Evolutionary conservation across 2,797 vertebrate species (phyloP).

Genomic region (Notamacropus eugenii): DNA sequence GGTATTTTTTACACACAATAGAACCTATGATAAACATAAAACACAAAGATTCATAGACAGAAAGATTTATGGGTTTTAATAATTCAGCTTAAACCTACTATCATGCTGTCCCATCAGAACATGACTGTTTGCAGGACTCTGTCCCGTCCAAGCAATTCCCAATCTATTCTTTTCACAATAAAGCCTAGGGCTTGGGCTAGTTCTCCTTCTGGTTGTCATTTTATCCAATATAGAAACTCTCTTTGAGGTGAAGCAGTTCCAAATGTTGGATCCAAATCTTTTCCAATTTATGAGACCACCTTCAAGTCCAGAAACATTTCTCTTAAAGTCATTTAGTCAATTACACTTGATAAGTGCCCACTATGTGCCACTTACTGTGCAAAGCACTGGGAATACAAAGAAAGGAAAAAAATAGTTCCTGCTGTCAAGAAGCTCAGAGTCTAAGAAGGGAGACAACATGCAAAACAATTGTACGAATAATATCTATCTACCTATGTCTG

Average conservation of each 20-base stretch:
- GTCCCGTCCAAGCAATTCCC: background rate
- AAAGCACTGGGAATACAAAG: background rate
- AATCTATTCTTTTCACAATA: background rate
- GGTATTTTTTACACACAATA: background rate
- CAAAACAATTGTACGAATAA: background rate
- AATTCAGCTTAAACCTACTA: background rate
- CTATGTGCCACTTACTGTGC: background rate
- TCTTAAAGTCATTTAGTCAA: background rate
- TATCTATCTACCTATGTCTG: too few relatives aligned
- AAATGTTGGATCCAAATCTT: background rate
- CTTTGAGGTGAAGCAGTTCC: background rate
- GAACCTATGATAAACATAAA: background rate
- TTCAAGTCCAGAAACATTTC: background rate
- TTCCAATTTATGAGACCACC: background rate
- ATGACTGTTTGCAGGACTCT: background rate
- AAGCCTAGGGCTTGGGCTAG: background rate
- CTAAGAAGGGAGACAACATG: background rate
- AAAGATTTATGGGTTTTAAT: background rate
- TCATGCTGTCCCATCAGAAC: background rate
- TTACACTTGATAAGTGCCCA: background rate
- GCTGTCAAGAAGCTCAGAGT: background rate
- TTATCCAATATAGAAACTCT: background rate
- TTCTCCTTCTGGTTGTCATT: background rate
- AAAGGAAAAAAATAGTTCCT: background rate
- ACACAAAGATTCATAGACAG: background rate